A percentile compares a stretch with the other conserved stretches of the same genome.
These are phyloP conservation scores for Elaphurus davidianus DNA, from an alignment of 2,113 vertebrate genomes.

Conservation along the genomic window DNA sequence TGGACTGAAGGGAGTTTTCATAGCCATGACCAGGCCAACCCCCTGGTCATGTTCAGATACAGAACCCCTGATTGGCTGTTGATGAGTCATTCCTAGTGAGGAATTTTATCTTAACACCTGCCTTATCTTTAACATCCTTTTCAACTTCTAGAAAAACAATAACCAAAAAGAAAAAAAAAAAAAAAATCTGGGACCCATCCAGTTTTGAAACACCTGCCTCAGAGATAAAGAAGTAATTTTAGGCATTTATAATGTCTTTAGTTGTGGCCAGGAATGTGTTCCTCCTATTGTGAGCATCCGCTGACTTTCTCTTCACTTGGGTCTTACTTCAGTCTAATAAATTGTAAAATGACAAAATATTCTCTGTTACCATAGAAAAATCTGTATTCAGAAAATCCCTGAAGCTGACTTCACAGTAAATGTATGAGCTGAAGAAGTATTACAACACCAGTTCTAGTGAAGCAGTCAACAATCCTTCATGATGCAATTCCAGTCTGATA, in stretches of 20 bases:
- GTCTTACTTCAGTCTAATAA: conserved; percentile 39
- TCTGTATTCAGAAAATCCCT: conserved; percentile 15
- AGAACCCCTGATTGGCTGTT: conserved; percentile 27
- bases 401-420: conserved; percentile 32
- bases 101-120: conserved; percentile 77
- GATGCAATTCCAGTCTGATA: conserved; percentile 42
- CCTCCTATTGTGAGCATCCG: conserved; percentile 8
- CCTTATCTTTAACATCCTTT: conserved; percentile 75
- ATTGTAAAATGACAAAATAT: conserved; percentile 57
- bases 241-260: conserved; percentile 41
- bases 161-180: conserved; percentile 45
- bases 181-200: conserved; percentile 58
- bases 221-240: conserved; percentile 73
- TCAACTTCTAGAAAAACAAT: conserved; percentile 73
- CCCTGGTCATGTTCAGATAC: conserved; percentile 17
- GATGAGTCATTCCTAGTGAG: conserved; percentile 66
- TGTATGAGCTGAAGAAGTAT: conserved; percentile 51
- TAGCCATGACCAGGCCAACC: background rate
- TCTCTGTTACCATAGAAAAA: conserved; percentile 34
- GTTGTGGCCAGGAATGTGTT: conserved; percentile 37
- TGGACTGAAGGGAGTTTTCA: conserved; percentile 31
- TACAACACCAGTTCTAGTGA: background rate
- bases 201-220: conserved; percentile 74
- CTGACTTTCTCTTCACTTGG: conserved; percentile 33
- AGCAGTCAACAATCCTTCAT: conserved; percentile 29